These are phyloP conservation scores for Daktulosphaira vitifoliae DNA, from an alignment of 1,140 invertebrate species.

Conservation along the genomic window DNA sequence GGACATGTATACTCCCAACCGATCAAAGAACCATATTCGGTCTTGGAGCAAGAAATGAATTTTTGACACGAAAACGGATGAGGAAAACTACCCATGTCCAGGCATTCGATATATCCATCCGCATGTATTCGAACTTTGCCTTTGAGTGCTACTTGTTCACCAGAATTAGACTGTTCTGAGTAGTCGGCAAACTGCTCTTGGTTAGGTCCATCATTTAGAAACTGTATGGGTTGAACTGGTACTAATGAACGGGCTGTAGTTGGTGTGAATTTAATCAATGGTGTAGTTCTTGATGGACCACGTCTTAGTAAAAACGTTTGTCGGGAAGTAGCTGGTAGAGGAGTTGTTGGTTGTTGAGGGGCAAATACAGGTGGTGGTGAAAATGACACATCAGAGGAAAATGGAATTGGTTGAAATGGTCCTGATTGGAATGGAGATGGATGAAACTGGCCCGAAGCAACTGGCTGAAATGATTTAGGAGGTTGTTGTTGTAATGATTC, in stretches of 20 bases:
- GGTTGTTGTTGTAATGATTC: too few relatives aligned
- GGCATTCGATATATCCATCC: conserved; percentile 62
- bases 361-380: conserved; percentile 43
- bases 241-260: background rate
- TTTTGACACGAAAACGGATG: conserved; percentile 79
- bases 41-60: conserved; percentile 77
- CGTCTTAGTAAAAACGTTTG: conserved; percentile 30
- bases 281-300: background rate
- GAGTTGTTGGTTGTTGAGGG: conserved; percentile 42
- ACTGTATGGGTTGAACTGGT: background rate
- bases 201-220: conserved; percentile 34
- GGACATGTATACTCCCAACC: conserved; percentile 84
- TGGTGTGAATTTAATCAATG: background rate
- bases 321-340: background rate
- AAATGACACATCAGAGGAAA: conserved; percentile 41
- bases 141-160: conserved; percentile 45
- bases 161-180: conserved; percentile 44
- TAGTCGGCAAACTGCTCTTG: conserved; percentile 46
- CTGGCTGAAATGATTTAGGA: background rate
- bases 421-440: conserved; percentile 43
- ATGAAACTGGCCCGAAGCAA: background rate
- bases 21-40: conserved; percentile 62
- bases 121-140: conserved; percentile 50
- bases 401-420: conserved; percentile 42
- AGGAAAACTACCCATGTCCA: conserved; percentile 79